Evolutionary conservation across 2,797 vertebrate species (phyloP), one percentile per base, ranked within the genome.

Genomic region (Oreochromis mossambicus): DNA sequence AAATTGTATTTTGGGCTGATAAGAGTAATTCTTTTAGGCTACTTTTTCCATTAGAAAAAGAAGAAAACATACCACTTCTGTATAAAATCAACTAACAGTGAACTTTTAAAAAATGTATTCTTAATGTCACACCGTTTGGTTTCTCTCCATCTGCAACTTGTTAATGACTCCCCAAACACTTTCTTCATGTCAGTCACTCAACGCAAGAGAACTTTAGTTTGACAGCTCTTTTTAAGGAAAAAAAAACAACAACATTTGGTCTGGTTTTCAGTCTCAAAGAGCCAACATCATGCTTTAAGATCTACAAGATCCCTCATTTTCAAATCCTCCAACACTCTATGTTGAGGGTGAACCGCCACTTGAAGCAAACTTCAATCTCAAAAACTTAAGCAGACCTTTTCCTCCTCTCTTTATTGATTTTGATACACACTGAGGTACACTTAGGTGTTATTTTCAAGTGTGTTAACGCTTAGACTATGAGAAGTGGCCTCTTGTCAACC

Each of bases 401-500:
- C 82, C 86, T 79, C 84, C 58, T 70, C 55, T 82, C 56, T 86
- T 80, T 81, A 70, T 61, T 61, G 76, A 82, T 87, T 92, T 93
- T 88, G 84, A 93, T 87, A 80, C 88, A 89, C 83, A 56, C 68
- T 50, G 87, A 85, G 87, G 83, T 86, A 83, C 83, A 8, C 77
- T 73, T 78, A 93, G 94, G 94, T 94, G 94, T 91, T 95, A 90
- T 91, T 87, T 93, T 92, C 83, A 21, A 92, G 91, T 86, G 88
- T 82, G 93, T 89, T 92, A 91, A 92, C 38, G 83, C 88, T 86
- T 5, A 76, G 86, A 81, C 84, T 83, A 38, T 19, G 88, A 93
- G 87, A 93, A 94, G 94, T 88, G 92, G 78, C 92, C 93, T 95
- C 94, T 94, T 95, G 94, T 95, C 93, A 81, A 70, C 91, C 89